Conservation (phyloP, 1,140 invertebrate genomes). For the Bilobella aurantiaca region DNA sequence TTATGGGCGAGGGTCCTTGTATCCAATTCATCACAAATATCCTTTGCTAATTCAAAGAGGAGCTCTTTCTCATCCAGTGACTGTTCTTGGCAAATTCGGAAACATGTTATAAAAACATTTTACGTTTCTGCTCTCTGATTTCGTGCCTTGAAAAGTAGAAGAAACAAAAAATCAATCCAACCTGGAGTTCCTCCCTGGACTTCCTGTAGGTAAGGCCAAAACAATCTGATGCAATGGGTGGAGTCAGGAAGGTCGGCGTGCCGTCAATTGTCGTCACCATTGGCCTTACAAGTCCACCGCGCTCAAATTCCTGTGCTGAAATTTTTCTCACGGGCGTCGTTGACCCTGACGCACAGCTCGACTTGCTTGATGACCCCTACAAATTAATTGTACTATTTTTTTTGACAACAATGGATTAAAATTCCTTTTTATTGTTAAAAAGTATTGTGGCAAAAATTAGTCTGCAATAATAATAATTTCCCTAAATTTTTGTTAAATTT, state of each 20-base stretch:
- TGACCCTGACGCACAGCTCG: conserved; percentile 57
- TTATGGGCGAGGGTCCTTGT: conserved; percentile 87
- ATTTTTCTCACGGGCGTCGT: conserved; percentile 89
- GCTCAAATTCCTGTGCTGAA: conserved; percentile 88
- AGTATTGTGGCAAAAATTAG: too few relatives aligned
- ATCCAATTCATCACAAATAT: conserved; percentile 92
- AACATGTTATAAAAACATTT: neutral
- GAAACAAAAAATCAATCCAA: conserved; percentile 6
- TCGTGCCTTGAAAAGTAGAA: too few relatives aligned
- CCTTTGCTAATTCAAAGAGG: conserved; percentile 88
- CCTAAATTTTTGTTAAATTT: too few relatives aligned
- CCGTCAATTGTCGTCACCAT: conserved; percentile 61
- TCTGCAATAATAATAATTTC: too few relatives aligned
- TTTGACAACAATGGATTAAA: neutral
- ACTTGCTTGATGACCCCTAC: conserved; percentile 21
- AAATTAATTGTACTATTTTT: neutral
- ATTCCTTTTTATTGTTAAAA: too few relatives aligned
- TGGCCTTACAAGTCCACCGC: conserved; percentile 76
- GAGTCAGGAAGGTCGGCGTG: conserved; percentile 24
- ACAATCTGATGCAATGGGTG: conserved; percentile 11
- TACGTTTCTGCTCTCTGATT: too few relatives aligned
- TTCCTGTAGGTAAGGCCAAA: conserved; percentile 21
- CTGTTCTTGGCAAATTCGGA: too few relatives aligned
- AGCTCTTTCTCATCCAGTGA: conserved; percentile 86
- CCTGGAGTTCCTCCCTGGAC: conserved; percentile 33